Percentiles rank a stretch among this genome's conserved stretches.
Conservation (phyloP, 2,113 vertebrate genomes). For the Lepisosteus oculatus region DNA sequence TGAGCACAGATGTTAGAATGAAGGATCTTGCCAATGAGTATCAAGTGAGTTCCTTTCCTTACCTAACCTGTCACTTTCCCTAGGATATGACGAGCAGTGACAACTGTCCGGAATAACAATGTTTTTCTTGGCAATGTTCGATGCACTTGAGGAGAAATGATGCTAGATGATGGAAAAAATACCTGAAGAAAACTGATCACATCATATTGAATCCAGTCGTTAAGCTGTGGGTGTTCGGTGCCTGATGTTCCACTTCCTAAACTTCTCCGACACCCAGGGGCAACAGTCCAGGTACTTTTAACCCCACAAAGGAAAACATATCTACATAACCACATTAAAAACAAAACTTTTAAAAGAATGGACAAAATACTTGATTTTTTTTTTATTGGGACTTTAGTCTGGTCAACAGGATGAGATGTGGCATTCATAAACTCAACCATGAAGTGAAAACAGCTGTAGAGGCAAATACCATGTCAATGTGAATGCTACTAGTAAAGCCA, state of each 20-base stretch:
- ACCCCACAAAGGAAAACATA: conserved; percentile 8
- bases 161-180: too few relatives aligned
- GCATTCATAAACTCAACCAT: conserved; percentile 20
- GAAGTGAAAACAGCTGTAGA: conserved; percentile 28
- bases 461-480: conserved; percentile 16
- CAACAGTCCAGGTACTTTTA: not conserved
- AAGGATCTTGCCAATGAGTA: not conserved
- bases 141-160: too few relatives aligned
- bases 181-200: too few relatives aligned
- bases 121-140: too few relatives aligned
- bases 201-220: too few relatives aligned
- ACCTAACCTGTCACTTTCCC: not conserved
- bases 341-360: not conserved
- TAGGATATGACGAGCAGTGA: too few relatives aligned
- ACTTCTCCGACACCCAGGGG: conserved; percentile 7
- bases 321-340: not conserved
- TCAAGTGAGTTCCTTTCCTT: not conserved
- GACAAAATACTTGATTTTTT: not conserved
- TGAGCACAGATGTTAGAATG: too few relatives aligned
- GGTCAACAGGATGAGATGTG: conserved; percentile 20
- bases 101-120: too few relatives aligned
- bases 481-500: conserved; percentile 56
- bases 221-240: too few relatives aligned
- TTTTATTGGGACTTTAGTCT: conserved; percentile 23
- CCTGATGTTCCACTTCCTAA: too few relatives aligned